Conservation (phyloP, 2,888 invertebrate genomes). For the Athetis lepigone region DNA sequence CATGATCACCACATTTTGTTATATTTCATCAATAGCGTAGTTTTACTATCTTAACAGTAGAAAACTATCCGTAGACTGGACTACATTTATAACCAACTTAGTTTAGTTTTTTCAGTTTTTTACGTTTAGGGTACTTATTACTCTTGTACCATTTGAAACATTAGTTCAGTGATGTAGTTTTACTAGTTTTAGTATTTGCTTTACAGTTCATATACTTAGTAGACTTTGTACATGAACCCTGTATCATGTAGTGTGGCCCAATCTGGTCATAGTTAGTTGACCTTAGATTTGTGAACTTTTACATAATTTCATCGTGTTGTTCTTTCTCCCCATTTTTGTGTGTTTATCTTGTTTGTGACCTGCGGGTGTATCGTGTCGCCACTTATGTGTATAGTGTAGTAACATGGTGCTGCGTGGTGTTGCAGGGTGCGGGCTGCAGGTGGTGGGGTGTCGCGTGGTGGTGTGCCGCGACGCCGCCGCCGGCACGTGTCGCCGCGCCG, state of each 20-base stretch:
- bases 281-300: slow-evolving; percentile 26
- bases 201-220: slow-evolving; percentile 52
- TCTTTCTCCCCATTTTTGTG: slow-evolving; percentile 17
- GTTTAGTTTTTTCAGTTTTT: slow-evolving; percentile 57
- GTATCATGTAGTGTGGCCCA: slow-evolving; percentile 28
- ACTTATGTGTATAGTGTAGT: neutral
- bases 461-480: slow-evolving; percentile 99
- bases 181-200: slow-evolving; percentile 59
- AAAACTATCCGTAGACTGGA: slow-evolving; percentile 51
- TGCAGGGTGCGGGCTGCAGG: slow-evolving; percentile 98
- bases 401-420: slow-evolving; percentile 63
- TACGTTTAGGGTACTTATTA: slow-evolving; percentile 47
- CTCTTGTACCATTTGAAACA: slow-evolving; percentile 44
- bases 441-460: slow-evolving; percentile 98
- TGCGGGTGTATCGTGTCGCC: neutral
- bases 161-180: slow-evolving; percentile 59
- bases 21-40: slow-evolving; percentile 63
- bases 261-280: slow-evolving; percentile 37
- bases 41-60: slow-evolving; percentile 59
- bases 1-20: slow-evolving; percentile 65
- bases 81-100: slow-evolving; percentile 51
- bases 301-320: slow-evolving; percentile 13
- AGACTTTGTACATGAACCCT: slow-evolving; percentile 43
- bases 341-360: neutral
- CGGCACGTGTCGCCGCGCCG: slow-evolving; percentile 97